A percentile compares a stretch with the other conserved stretches of the same genome.
Evolutionary conservation across 2,797 vertebrate species (phyloP).

Genomic region (Sebastes hubbsi): DNA sequence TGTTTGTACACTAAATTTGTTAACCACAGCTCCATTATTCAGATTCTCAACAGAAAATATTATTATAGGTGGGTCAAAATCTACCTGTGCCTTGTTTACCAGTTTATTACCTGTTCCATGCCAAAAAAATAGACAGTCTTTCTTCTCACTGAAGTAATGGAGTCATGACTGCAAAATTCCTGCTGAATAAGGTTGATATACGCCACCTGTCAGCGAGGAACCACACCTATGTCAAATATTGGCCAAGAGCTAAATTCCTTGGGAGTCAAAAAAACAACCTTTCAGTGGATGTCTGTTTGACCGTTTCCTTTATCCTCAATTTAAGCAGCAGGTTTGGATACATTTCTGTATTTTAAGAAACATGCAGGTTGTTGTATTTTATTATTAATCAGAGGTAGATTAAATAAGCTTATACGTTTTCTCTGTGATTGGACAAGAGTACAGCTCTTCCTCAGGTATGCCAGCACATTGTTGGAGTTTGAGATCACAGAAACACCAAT

Average conservation of each 20-base stretch:
- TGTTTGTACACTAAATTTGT: conserved; percentile 25
- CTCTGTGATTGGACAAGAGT: background rate
- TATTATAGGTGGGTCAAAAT: background rate
- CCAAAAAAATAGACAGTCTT: conserved; percentile 3
- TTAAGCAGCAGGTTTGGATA: background rate
- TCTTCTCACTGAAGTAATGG: background rate
- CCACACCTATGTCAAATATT: conserved; percentile 25
- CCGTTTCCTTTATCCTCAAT: background rate
- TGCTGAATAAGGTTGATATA: background rate
- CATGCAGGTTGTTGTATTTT: background rate
- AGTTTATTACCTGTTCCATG: background rate
- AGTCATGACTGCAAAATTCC: background rate
- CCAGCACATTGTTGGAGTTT: background rate
- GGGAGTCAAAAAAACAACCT: background rate
- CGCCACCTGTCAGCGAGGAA: background rate
- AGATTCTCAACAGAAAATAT: conserved; percentile 18
- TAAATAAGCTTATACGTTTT: background rate
- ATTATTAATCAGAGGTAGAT: background rate
- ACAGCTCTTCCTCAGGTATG: background rate
- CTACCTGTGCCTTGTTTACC: background rate
- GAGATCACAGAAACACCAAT: background rate
- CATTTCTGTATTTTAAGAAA: background rate
- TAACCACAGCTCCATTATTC: conserved; percentile 55
- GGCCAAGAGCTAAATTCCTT: background rate
- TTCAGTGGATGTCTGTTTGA: background rate